These are phyloP conservation scores for Pluvianellus socialis DNA, from an alignment of 2,113 vertebrate genomes.

Conservation along the genomic window DNA sequence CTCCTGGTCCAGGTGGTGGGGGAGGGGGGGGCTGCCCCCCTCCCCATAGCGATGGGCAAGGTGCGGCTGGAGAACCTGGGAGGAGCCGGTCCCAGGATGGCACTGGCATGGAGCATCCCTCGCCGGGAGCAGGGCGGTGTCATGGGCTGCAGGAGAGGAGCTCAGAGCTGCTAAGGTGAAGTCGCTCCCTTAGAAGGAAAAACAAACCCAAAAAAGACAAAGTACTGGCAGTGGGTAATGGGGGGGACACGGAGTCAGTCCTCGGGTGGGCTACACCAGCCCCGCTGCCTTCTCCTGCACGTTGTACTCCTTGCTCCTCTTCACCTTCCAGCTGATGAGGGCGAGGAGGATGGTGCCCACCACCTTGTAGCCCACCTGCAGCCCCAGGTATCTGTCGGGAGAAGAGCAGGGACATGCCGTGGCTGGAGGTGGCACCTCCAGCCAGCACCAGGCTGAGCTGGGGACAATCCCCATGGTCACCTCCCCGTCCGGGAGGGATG, in stretches of 20 bases:
- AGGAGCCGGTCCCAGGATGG: neutral
- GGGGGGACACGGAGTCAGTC: neutral
- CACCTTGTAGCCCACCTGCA: conserved; percentile 88
- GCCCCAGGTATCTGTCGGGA: conserved; percentile 85
- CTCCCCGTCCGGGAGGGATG: fast-evolving
- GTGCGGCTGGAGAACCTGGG: neutral
- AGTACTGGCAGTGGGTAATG: neutral
- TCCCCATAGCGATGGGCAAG: neutral
- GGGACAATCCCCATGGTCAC: fast-evolving
- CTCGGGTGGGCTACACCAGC: conserved; percentile 56
- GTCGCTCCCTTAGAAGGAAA: neutral
- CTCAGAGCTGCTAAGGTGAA: neutral
- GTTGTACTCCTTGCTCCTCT: conserved; percentile 86
- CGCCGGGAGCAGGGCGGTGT: fast-evolving
- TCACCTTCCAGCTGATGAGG: conserved; percentile 85
- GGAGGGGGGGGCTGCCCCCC: neutral
- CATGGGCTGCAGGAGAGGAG: neutral
- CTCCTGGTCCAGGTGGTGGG: neutral
- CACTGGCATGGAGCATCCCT: neutral
- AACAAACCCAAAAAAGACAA: neutral
- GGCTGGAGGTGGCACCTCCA: neutral
- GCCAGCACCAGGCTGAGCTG: neutral
- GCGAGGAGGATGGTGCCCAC: conserved; percentile 83
- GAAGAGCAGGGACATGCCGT: neutral
- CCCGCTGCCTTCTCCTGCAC: conserved; percentile 81